A percentile compares a stretch with the other conserved stretches of the same genome.
Evolutionary conservation across 30 jellyfish, hydroid and myxozoan genomes (phyloP).

Genomic region (Aurelia aurita complex sp. Pacific): DNA sequence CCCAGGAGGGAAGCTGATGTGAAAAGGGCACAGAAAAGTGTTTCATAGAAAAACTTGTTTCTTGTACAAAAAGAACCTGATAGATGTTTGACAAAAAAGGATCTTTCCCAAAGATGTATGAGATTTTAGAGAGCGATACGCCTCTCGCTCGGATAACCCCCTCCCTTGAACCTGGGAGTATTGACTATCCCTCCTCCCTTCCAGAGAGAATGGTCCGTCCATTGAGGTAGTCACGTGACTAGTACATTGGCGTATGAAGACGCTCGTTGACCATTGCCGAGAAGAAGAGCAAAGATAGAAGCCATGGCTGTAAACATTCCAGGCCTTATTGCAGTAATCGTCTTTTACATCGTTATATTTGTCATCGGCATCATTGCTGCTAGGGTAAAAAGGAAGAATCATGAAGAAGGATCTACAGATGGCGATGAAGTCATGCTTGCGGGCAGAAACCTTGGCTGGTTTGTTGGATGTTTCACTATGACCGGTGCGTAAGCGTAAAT

Average conservation of each 20-base stretch:
- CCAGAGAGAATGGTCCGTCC: too few species aligned
- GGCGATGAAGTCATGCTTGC: slow-evolving; percentile 83
- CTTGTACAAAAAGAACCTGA: too few species aligned
- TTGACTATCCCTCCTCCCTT: too few species aligned
- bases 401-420: slow-evolving; percentile 21
- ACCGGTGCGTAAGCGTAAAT: slow-evolving; percentile 59
- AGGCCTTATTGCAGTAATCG: slow-evolving; percentile 77
- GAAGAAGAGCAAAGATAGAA: not conserved
- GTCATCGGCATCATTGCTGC: slow-evolving; percentile 86
- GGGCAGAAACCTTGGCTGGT: slow-evolving; percentile 83
- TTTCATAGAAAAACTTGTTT: too few species aligned
- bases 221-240: not conserved
- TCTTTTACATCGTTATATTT: slow-evolving; percentile 70
- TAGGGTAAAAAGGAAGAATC: slow-evolving; percentile 39
- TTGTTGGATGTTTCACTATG: slow-evolving; percentile 90
- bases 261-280: not conserved
- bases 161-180: too few species aligned
- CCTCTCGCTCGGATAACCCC: too few species aligned
- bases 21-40: too few species aligned
- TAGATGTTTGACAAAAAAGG: too few species aligned
- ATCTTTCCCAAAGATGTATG: too few species aligned
- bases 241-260: slow-evolving; percentile 2
- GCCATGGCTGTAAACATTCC: slow-evolving; percentile 87
- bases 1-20: too few species aligned
- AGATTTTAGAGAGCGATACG: too few species aligned